Base-by-base conservation (phyloP, 2,113 vertebrate species). In the Aphyosemion australe region DNA sequence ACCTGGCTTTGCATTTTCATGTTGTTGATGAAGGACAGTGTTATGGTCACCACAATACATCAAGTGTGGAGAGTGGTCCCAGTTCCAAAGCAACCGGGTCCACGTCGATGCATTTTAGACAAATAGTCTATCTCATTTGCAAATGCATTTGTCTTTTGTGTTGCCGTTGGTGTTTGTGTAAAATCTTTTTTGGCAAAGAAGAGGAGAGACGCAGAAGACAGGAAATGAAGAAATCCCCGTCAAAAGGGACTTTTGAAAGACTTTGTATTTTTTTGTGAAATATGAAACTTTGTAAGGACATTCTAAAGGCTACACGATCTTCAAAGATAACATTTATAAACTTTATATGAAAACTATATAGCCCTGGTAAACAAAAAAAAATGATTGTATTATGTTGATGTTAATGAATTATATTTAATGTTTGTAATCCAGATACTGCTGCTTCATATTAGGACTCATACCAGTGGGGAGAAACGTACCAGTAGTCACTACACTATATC, bases 341-440 rank as follows among this genome's bases (percentile, higher is more conserved):
- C 75, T 85, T 86, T 79, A 76, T 86, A 83, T 78, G 46, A 65
- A 84, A 66, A 69, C 55, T 82, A 82, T 86, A 77, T 91, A 90
- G 68, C 66, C 78, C 72, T 84, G 74, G 74, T 82, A 45, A 65
- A 59, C 47, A 52, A 49, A 42, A 12, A 42, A 42, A 42, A 42
- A 13, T 46, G 81, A 74, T 67, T 87, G 61, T 88, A 86, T 87
- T 82, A 83, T 89, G 81, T 88, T 86, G 72, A 85, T 90, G 83
- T 88, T 87, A 87, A 82, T 74, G 71, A 77, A 87, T 68, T 45
- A 79, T 84, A 86, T 89, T 78, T 90, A 84, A 87, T 85, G 78
- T 78, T 90, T 85, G 80, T 88, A 86, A 72, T 86, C 72, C 67
- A 84, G 83, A 91, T 89, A 89, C 80, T 86, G 88, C 90, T 91